phyloP scores from a whole-genome alignment of 2,113 vertebrate species.

The Nibea coibor region DNA sequence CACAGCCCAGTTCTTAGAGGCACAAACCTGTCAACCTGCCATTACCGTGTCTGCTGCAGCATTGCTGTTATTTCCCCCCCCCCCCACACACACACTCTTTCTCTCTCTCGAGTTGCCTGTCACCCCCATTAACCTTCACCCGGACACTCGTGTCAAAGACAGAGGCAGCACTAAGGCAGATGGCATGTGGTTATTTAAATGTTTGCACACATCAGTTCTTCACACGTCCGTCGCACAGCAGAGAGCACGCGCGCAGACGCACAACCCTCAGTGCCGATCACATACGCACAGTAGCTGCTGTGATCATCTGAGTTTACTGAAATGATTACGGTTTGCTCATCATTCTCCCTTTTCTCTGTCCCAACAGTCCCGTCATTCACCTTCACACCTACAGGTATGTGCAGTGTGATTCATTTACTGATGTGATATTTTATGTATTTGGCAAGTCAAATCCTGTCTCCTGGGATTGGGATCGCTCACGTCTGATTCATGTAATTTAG shows the following conservation, averaged over 20 bases:
- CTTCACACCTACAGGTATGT: constrained; percentile 96
- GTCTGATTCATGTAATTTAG: background rate
- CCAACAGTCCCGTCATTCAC: constrained; percentile 97
- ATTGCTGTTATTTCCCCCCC: constrained; percentile 51
- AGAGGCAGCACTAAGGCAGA: constrained; percentile 25
- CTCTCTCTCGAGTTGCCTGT: constrained; percentile 27
- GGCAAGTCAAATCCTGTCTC: background rate
- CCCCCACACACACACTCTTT: constrained; percentile 5
- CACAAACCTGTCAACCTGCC: constrained; percentile 68
- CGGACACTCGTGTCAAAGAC: constrained; percentile 51
- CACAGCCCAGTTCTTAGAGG: constrained; percentile 29
- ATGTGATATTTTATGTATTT: background rate
- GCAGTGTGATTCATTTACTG: background rate
- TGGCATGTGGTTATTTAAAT: constrained; percentile 54
- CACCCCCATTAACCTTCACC: constrained; percentile 72
- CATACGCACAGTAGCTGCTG: background rate
- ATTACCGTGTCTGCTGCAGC: constrained; percentile 45
- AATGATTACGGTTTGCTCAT: background rate
- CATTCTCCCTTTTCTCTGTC: constrained; percentile 34
- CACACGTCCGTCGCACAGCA: constrained; percentile 2
- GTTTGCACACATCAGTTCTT: constrained; percentile 19
- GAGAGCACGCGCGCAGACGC: background rate
- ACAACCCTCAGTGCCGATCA: background rate
- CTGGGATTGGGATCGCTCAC: background rate
- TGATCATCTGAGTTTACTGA: background rate